Conservation (phyloP, 2,888 invertebrate genomes). For the Brenthis ino region DNA sequence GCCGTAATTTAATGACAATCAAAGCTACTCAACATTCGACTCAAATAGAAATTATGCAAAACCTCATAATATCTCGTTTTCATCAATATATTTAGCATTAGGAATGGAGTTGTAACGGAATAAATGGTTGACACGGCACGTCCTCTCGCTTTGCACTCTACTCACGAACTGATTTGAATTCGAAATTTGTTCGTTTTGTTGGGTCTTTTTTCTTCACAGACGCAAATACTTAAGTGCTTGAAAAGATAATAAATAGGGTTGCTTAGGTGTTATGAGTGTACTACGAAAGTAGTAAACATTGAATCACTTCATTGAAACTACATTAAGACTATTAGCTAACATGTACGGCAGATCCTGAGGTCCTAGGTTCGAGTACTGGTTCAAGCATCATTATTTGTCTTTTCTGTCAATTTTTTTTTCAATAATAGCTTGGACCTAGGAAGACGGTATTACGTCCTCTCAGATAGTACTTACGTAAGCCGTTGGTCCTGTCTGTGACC, state of each 20-base stretch:
- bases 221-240: conserved; percentile 14
- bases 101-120: conserved; percentile 71
- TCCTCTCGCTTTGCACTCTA: conserved; percentile 68
- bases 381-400: too few relatives aligned
- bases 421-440: too few relatives aligned
- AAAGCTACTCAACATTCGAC: conserved; percentile 55
- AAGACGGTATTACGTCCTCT: too few relatives aligned
- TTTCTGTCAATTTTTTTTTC: too few relatives aligned
- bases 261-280: neutral
- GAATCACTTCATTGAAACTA: too few relatives aligned
- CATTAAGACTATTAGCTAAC: too few relatives aligned
- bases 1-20: conserved; percentile 41
- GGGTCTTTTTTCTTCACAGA: conserved; percentile 31
- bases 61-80: conserved; percentile 66
- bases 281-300: neutral
- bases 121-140: conserved; percentile 70
- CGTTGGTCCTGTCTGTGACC: too few relatives aligned
- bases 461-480: too few relatives aligned
- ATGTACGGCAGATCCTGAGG: too few relatives aligned
- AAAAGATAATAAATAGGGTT: conserved; percentile 1
- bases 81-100: conserved; percentile 74
- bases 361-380: too few relatives aligned
- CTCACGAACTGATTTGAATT: conserved; percentile 80
- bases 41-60: conserved; percentile 69
- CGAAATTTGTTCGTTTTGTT: conserved; percentile 66